Base-by-base conservation (phyloP, 2,113 vertebrate species). In the Eclectus roratus region DNA sequence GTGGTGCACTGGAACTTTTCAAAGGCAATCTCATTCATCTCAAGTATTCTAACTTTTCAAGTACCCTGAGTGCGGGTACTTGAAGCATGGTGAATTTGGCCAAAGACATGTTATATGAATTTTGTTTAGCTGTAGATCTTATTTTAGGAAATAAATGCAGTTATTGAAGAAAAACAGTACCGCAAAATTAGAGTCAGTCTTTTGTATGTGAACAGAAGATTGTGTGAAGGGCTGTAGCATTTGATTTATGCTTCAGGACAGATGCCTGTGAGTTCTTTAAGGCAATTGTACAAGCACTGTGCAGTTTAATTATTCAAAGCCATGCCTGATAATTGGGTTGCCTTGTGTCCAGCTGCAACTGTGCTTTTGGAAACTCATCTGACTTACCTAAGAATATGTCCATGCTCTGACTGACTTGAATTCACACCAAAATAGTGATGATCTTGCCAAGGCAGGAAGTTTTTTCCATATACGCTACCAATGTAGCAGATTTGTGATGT, bases 341-440 rank as follows among this genome's bases (percentile, higher is more conserved):
- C 43, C 65, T 24, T 39, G 33, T 52, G 24, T 16, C 52, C 61
- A 31, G 24, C 39, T 53, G 33, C 60, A 80, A 5, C 28, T 13
- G 24, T 7, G 29, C 24, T 79, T 39, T 21, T 47, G 46, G 52
- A 60, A 46, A 41, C 46, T 20, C 39, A 17, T 16, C n/a, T 15
- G 16, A 3, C 28, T 55, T 39, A 10, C 1, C 23, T 49, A 41
- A 29, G 56, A 37, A 10, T 8, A 10, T 2, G 10, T 12, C 41
- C 1, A 0, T 44, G 60, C 53, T 72, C 16, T 1, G 2, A 27
- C 0, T 39, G 70, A 6, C 55, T 52, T 17, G 61, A 29, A 41
- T 27, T 55, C 31, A 17, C 55, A 43, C 35, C 46, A 55, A 46
- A 73, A 53, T 7, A 27, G 21, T 4, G 8, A n/a, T 31, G 33